These are phyloP conservation scores for Drosophila mulleri DNA, from an alignment of 2,888 invertebrate species.

Conservation along the genomic window DNA sequence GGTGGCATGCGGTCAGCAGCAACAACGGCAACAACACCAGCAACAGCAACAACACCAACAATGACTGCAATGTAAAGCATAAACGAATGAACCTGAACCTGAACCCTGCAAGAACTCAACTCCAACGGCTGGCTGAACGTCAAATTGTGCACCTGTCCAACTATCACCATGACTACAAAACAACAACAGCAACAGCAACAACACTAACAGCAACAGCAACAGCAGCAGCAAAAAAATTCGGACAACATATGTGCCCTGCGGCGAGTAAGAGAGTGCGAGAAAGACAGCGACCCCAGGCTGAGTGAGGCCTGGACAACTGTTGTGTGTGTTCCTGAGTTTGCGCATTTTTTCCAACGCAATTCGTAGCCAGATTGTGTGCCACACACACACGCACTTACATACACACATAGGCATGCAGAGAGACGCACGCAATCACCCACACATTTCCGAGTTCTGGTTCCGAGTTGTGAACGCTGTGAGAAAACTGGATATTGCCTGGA, in stretches of 20 bases:
- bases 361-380: conserved; percentile 63
- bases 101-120: conserved; percentile 53
- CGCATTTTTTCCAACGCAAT: conserved; percentile 53
- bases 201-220: conserved; percentile 18
- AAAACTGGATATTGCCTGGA: conserved; percentile 57
- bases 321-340: conserved; percentile 60
- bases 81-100: conserved; percentile 74
- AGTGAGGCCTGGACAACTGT: conserved; percentile 54
- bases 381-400: conserved; percentile 33
- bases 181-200: conserved; percentile 10
- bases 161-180: conserved; percentile 81
- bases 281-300: conserved; percentile 57
- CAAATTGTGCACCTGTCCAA: conserved; percentile 82
- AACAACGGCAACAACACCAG: conserved; percentile 29
- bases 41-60: conserved; percentile 20
- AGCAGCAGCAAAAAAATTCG: conserved; percentile 44
- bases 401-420: neutral
- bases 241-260: conserved; percentile 67
- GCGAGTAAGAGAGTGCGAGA: conserved; percentile 27
- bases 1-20: conserved; percentile 76
- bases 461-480: conserved; percentile 70
- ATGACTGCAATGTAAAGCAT: conserved; percentile 63
- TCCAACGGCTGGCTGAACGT: conserved; percentile 70
- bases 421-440: conserved; percentile 57
- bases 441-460: conserved; percentile 67